These are phyloP conservation scores for Myrmecobius fasciatus DNA, from an alignment of 2,113 vertebrate species.

Conservation along the genomic window DNA sequence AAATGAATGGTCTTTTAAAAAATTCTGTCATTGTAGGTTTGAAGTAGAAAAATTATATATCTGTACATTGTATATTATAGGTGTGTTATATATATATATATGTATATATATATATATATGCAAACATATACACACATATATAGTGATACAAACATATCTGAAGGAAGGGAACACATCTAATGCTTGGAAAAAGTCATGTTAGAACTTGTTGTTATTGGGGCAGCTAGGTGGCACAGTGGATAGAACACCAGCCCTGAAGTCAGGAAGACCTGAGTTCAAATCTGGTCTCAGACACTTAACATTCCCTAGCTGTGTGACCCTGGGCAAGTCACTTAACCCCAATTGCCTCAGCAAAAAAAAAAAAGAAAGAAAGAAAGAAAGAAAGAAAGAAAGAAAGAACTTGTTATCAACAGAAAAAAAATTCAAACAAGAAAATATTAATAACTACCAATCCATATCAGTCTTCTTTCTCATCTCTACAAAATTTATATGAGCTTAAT, in stretches of 20 bases:
- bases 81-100: too few relatives aligned
- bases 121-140: too few relatives aligned
- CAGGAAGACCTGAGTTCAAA: too few relatives aligned
- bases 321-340: too few relatives aligned
- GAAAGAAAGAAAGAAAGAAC: too few relatives aligned
- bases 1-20: not conserved
- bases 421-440: not conserved
- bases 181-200: not conserved
- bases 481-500: not conserved
- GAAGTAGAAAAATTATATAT: not conserved
- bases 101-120: too few relatives aligned
- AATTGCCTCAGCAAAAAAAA: too few relatives aligned
- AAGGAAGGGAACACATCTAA: not conserved
- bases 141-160: not conserved
- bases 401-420: not conserved
- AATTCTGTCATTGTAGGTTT: not conserved
- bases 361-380: too few relatives aligned
- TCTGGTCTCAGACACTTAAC: too few relatives aligned
- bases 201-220: not conserved
- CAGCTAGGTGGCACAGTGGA: too few relatives aligned
- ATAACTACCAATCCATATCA: not conserved
- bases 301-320: too few relatives aligned
- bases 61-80: not conserved
- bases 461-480: not conserved
- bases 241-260: too few relatives aligned